Percentiles rank a stretch among this genome's conserved stretches.
Conservation (phyloP, 64 coral and sea anemone species). For the Montipora sp. region DNA sequence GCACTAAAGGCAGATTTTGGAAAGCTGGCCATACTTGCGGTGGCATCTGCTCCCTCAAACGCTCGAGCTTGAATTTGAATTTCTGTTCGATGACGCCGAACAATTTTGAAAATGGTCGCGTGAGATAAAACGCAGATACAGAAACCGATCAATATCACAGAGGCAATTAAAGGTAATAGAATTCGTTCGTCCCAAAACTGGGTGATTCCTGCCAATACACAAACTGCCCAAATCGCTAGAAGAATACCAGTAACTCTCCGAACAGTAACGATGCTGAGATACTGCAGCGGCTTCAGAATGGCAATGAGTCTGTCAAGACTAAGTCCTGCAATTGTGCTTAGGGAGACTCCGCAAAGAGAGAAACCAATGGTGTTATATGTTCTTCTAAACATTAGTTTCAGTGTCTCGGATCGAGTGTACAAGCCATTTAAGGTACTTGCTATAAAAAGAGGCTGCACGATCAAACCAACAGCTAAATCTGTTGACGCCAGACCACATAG, state of each 20-base stretch:
- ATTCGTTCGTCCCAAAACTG: slow-evolving; percentile 1
- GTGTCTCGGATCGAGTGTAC: neutral
- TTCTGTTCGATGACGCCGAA: neutral
- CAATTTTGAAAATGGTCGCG: neutral
- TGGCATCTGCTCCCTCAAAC: neutral
- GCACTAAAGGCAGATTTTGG: neutral
- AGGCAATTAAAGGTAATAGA: neutral
- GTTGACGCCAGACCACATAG: neutral
- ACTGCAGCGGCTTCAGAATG: neutral
- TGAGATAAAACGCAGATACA: neutral
- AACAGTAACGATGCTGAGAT: neutral
- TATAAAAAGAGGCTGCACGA: slow-evolving; percentile 18
- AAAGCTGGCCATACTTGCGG: neutral
- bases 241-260: neutral
- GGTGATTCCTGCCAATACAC: neutral
- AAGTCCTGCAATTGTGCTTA: slow-evolving; percentile 10
- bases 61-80: slow-evolving; percentile 11
- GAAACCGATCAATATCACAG: neutral
- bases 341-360: slow-evolving; percentile 11
- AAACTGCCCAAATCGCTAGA: neutral
- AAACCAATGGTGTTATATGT: neutral
- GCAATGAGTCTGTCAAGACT: slow-evolving; percentile 8
- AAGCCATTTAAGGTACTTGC: no score
- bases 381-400: neutral
- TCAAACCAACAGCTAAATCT: neutral